Base-by-base conservation (phyloP, 1,140 invertebrate genomes). In the Musca vetustissima region DNA sequence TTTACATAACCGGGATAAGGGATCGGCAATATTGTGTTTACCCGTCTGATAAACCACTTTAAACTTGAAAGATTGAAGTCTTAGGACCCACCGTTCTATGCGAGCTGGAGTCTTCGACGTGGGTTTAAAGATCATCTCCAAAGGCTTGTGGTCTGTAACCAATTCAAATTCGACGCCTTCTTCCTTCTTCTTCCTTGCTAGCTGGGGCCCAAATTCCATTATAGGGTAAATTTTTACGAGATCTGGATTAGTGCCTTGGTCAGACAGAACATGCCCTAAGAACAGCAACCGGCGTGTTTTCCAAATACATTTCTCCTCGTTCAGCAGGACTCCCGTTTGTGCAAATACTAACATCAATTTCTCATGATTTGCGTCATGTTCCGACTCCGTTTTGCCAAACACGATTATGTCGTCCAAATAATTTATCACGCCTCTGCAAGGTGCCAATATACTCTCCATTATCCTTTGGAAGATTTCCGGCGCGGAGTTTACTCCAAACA, bases 11-110 rank as follows among this genome's bases (percentile, higher is more conserved):
- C 80, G n/a, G n/a, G 82, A 84, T 32, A 83, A 57, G 14, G 75
- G 48, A 69, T 83, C 82, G 6, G 82, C 77, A 25, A 83, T 80
- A 43, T 84, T 84, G 57, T 69, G 61, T 64, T 83, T 83, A 11
- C 77, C 78, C 66, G 77, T 36, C 66, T 74, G 70, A 69, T 82
- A 82, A 47, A 77, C 71, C 15, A 82, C 72, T 61, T 74, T 73
- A 69, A 72, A 82, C 69, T 73, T 74, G 66, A 69, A 80, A 22
- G 78, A 47, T 79, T 77, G 75, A 53, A 81, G 68, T 50, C 75
- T 70, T 24, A 81, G 59, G 17, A 81, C 53, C 82, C 81, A 83
- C 61, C 79, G 52, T 71, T 83, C 75, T 32, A 83, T 80, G 48
- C 76, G 52, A 25, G 75, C 76, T 49, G 70, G 73, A 50, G 78